Evolutionary conservation across 2,113 vertebrate genomes (phyloP).

Genomic region (Pycnonotus jocosus): DNA sequence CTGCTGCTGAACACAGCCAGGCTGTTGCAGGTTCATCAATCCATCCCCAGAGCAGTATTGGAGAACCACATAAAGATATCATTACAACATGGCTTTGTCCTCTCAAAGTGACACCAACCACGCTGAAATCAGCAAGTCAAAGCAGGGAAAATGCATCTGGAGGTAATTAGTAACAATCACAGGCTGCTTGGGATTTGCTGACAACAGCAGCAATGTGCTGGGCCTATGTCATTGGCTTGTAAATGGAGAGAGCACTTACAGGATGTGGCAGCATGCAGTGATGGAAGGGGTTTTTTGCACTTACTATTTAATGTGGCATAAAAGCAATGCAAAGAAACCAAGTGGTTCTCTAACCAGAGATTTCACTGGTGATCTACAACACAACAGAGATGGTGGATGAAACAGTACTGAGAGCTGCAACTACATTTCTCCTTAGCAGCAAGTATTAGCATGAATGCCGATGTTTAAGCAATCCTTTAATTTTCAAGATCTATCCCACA

Average conservation of each 20-base stretch:
- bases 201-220: slow-evolving; percentile 51
- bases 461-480: not conserved
- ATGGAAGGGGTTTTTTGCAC: not conserved
- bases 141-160: slow-evolving; percentile 66
- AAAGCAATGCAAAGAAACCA: slow-evolving; percentile 15
- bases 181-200: slow-evolving; percentile 65
- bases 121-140: slow-evolving; percentile 48
- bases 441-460: not conserved
- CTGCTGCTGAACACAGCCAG: not conserved
- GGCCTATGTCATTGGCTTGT: slow-evolving; percentile 50
- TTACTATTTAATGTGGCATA: slow-evolving; percentile 61
- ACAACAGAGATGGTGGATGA: not conserved
- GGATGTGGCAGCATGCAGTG: slow-evolving; percentile 41
- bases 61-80: not conserved
- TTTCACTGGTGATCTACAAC: not conserved
- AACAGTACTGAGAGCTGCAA: not conserved
- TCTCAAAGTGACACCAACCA: slow-evolving; percentile 23
- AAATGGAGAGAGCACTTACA: slow-evolving; percentile 46
- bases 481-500: not conserved
- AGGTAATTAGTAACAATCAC: slow-evolving; percentile 76
- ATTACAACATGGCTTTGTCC: not conserved
- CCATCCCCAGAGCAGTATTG: not conserved
- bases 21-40: not conserved
- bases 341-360: slow-evolving; percentile 6
- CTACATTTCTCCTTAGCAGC: not conserved